phyloP scores from a whole-genome alignment of 2,113 vertebrate genomes.

The Pycnonotus jocosus region DNA sequence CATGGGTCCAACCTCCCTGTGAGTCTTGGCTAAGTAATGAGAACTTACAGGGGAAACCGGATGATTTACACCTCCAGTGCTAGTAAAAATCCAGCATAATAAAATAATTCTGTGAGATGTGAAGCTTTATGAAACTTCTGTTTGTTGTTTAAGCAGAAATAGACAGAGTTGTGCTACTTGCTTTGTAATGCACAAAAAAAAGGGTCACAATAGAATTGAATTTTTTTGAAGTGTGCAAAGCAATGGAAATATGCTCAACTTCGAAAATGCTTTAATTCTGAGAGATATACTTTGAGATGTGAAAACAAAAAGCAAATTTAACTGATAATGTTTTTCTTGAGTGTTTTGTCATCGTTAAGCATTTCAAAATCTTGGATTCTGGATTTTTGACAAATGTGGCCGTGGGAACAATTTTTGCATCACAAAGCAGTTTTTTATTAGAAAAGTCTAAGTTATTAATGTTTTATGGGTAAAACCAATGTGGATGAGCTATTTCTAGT shows the following conservation, averaged over 20 bases:
- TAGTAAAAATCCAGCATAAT: not conserved
- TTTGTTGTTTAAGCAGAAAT: not conserved
- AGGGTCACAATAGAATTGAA: not conserved
- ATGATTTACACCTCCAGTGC: not conserved
- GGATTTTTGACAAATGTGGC: not conserved
- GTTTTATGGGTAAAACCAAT: not conserved
- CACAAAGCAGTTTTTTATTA: not conserved
- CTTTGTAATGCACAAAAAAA: not conserved
- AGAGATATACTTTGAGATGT: not conserved
- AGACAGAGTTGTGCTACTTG: not conserved
- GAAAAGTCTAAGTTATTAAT: not conserved
- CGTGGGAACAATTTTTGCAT: not conserved
- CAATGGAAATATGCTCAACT: not conserved
- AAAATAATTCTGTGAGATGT: not conserved
- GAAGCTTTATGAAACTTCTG: not conserved
- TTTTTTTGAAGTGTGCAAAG: not conserved
- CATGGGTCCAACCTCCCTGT: rapidly evolving
- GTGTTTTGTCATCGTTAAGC: not conserved
- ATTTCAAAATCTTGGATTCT: not conserved
- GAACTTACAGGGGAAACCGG: not conserved
- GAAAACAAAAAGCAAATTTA: not conserved
- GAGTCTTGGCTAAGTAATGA: not conserved
- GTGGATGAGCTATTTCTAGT: not conserved
- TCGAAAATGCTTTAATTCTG: not conserved
- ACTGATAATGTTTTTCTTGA: not conserved